Evolutionary conservation across 1,140 invertebrate species (phyloP).

Genomic region (Hyles euphorbiae): DNA sequence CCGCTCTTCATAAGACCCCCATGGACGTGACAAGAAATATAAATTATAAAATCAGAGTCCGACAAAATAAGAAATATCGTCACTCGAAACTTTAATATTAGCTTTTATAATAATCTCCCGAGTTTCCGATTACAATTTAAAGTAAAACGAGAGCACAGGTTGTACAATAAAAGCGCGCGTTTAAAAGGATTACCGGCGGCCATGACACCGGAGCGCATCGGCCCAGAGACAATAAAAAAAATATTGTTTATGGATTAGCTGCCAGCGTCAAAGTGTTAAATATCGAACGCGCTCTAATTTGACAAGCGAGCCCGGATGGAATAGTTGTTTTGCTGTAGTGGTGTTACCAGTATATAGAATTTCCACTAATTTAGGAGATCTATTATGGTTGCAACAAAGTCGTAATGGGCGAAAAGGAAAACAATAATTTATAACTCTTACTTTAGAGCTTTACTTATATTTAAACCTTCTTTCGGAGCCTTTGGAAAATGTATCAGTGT

Average conservation of each 20-base stretch:
- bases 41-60: neutral
- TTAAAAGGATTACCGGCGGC: constrained; percentile 71
- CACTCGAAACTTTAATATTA: constrained; percentile 4
- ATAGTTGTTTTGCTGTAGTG: constrained; percentile 32
- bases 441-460: too few species aligned
- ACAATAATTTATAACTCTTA: too few species aligned
- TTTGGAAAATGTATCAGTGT: too few species aligned
- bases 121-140: constrained; percentile 49
- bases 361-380: too few species aligned
- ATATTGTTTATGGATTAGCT: constrained; percentile 68
- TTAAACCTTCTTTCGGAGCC: too few species aligned
- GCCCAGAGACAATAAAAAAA: constrained; percentile 47
- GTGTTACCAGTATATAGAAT: too few species aligned
- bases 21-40: too few species aligned
- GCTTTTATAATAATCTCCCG: constrained; percentile 1
- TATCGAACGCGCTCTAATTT: constrained; percentile 70
- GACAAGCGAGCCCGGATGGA: constrained; percentile 54
- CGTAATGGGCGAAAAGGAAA: too few species aligned
- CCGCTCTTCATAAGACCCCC: too few species aligned
- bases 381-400: too few species aligned
- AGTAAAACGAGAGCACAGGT: constrained; percentile 32
- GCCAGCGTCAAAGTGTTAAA: constrained; percentile 74
- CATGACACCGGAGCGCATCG: constrained; percentile 53
- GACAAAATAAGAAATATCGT: constrained; percentile 1
- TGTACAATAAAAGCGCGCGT: constrained; percentile 51